Evolutionary conservation across 2,113 vertebrate genomes (phyloP), one percentile per base, ranked within the genome.

Genomic region (Xyrauchen texanus): DNA sequence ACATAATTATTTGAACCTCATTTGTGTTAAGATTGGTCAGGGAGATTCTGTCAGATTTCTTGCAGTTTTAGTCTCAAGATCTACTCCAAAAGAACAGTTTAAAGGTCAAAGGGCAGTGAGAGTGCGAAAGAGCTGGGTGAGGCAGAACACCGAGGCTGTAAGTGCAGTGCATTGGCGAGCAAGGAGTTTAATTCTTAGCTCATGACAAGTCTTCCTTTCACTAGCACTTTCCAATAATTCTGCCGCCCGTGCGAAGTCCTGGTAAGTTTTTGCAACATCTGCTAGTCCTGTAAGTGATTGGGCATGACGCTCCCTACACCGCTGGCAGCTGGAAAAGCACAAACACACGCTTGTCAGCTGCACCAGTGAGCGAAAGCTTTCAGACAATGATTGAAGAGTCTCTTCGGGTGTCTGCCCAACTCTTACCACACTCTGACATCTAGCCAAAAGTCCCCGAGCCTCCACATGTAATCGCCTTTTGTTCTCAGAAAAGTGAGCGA

Each of bases 101-200:
- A 16, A 79, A 62, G 80, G 3, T 97, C 91, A 98, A 70, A 95
- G 85, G 63, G 91, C 89, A 0, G 94, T 90, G 12, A 95, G 89
- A 0, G 92, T 94, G 82, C 93, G 93, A 87, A 97, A 95, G 57
- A 95, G 94, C 90, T 98, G 96, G 47, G 95, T 95, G 82, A 99
- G 94, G 85, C 95, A 96, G 88, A 97, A 95, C 72, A 96, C 92
- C 0, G 96, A 94, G 44, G 96, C 94, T 0, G 94, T 95, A 12
- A 98, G 95, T 7, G 95, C 94, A 0, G 94, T 96, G 90, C 95
- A 96, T 82, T 98, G 95, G 71, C 92, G 93, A 4, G 94, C 91
- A 0, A 98, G 86, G 66, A 97, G 93, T 85, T 93, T 95, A 79
- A 92, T 90, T 76, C 93, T 93, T 83, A 96, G 77, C 76, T 95